phyloP scores from a whole-genome alignment of 2,888 invertebrate genomes.

The Synanthedon formicaeformis region DNA sequence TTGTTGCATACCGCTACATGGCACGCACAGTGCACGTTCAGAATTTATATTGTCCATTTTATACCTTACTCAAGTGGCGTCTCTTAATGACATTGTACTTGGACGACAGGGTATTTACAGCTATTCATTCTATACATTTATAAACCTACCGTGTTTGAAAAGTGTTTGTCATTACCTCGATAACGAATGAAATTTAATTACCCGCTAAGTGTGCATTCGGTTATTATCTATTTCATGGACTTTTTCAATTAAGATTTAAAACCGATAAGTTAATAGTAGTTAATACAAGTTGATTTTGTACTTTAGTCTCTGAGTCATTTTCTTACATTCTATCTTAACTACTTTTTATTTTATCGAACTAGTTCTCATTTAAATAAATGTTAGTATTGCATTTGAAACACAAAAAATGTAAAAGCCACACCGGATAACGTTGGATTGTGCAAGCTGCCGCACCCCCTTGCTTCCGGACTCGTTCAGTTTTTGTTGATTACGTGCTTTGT shows the following conservation, averaged over 20 bases:
- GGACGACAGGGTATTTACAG: not conserved
- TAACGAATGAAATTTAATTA: too few species aligned
- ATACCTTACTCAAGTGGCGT: slow-evolving; percentile 22
- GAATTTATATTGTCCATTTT: slow-evolving; percentile 33
- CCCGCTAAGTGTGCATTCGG: too few species aligned
- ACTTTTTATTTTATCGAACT: too few species aligned
- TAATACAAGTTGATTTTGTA: too few species aligned
- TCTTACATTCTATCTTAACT: too few species aligned
- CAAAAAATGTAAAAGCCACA: slow-evolving; percentile 3
- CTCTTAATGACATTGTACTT: not conserved
- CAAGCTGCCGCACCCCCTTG: slow-evolving; percentile 33
- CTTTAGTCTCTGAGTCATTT: too few species aligned
- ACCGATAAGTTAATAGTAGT: too few species aligned
- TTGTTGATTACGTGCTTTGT: not conserved
- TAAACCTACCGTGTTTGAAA: not conserved
- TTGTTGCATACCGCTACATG: slow-evolving; percentile 26
- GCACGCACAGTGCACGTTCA: slow-evolving; percentile 18
- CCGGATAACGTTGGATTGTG: slow-evolving; percentile 43
- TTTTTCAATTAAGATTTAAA: too few species aligned
- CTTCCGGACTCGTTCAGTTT: slow-evolving; percentile 22
- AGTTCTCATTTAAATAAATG: not conserved
- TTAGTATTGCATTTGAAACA: not conserved
- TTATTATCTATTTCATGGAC: too few species aligned
- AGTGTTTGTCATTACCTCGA: not conserved
- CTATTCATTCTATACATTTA: not conserved